These are phyloP conservation scores for Phengaris arion DNA, from an alignment of 2,888 invertebrate species.

Conservation along the genomic window DNA sequence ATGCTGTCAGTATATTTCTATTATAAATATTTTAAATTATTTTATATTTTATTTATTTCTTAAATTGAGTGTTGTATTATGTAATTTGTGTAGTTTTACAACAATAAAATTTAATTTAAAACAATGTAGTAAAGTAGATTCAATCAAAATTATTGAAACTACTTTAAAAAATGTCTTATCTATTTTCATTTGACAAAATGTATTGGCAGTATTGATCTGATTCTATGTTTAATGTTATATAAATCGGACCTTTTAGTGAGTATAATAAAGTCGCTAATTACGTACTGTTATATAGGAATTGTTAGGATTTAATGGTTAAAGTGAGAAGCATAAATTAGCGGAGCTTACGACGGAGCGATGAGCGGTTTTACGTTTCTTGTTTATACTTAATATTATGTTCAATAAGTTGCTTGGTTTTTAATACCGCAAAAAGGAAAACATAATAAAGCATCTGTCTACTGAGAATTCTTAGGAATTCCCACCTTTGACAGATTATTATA, in stretches of 20 bases:
- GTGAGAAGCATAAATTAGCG: constrained; percentile 33
- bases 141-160: not conserved
- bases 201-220: constrained; percentile 1
- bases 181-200: not conserved
- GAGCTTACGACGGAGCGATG: constrained; percentile 10
- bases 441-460: not conserved
- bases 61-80: not conserved
- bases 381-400: no score
- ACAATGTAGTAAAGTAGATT: not conserved
- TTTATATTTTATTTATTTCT: not conserved
- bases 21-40: no score
- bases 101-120: not conserved
- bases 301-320: constrained; percentile 35
- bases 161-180: not conserved
- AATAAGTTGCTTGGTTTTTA: not conserved
- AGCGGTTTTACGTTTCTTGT: not conserved
- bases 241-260: constrained; percentile 22
- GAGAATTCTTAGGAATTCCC: constrained; percentile 11
- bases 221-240: not conserved
- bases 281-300: constrained; percentile 32
- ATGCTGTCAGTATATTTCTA: constrained; percentile 10
- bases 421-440: not conserved
- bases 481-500: not conserved
- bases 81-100: not conserved
- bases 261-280: constrained; percentile 26